Conservation (phyloP, 92 coral and sea anemone species). For the Actinernus sp. region DNA sequence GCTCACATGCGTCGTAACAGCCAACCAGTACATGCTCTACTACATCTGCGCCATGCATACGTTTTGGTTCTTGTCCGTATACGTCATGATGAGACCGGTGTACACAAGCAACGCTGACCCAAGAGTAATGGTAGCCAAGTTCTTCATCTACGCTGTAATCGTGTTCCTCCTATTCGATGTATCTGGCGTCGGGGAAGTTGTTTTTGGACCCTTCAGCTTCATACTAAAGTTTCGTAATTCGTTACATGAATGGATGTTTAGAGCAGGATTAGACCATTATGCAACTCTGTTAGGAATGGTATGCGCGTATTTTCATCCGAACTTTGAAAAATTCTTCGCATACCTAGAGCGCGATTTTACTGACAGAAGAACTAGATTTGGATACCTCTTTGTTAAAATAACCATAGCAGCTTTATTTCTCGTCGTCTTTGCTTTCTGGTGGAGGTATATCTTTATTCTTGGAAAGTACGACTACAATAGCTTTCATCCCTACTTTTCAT, state of each 20-base stretch:
- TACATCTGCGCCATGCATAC: slow-evolving; percentile 96
- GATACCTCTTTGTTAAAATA: slow-evolving; percentile 32
- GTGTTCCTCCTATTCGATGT: slow-evolving; percentile 79
- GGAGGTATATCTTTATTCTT: slow-evolving; percentile 56
- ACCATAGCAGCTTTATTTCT: slow-evolving; percentile 46
- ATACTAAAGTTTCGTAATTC: slow-evolving; percentile 65
- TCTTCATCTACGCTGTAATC: slow-evolving; percentile 45
- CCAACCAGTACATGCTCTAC: slow-evolving; percentile 89
- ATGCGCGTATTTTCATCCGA: slow-evolving; percentile 82
- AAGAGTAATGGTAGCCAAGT: slow-evolving; percentile 75
- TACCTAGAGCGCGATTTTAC: slow-evolving; percentile 37
- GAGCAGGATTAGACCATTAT: slow-evolving; percentile 91
- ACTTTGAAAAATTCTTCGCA: slow-evolving; percentile 53
- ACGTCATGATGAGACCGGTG: slow-evolving; percentile 82
- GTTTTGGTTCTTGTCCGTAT: slow-evolving; percentile 83
- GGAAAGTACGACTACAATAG: slow-evolving; percentile 76
- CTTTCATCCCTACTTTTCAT: slow-evolving; percentile 78
- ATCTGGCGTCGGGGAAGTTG: slow-evolving; percentile 70
- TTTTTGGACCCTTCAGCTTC: slow-evolving; percentile 63
- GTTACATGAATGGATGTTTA: slow-evolving; percentile 91
- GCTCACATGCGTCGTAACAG: slow-evolving; percentile 81
- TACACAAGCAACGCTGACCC: slow-evolving; percentile 79
- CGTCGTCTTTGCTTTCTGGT: slow-evolving; percentile 48
- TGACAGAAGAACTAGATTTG: slow-evolving; percentile 16
- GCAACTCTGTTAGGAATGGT: slow-evolving; percentile 83